Percentiles rank a stretch among this genome's conserved stretches.
Conservation (phyloP, 2,797 vertebrate genomes). For the Brachymystax lenok region DNA sequence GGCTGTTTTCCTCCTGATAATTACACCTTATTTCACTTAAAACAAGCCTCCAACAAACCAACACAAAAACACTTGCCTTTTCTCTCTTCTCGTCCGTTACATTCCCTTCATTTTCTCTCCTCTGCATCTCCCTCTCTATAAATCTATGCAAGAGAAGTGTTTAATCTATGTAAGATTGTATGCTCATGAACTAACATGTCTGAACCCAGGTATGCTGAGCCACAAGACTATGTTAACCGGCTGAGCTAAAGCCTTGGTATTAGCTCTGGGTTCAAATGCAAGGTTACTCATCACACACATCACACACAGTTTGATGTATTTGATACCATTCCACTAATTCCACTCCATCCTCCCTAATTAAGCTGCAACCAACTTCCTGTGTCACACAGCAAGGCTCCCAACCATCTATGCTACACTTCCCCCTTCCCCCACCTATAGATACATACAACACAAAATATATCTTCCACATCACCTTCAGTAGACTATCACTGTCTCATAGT, state of each 20-base stretch:
- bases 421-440: background rate
- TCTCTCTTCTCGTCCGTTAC: background rate
- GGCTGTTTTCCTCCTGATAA: constrained; percentile 72
- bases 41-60: constrained; percentile 6
- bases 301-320: too few relatives aligned
- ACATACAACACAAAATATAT: background rate
- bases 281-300: background rate
- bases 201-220: background rate
- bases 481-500: background rate
- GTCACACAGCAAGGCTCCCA: background rate
- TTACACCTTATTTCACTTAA: constrained; percentile 74
- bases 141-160: background rate
- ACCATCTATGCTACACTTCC: background rate
- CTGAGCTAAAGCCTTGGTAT: background rate
- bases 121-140: background rate
- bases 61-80: constrained; percentile 6
- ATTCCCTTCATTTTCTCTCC: background rate
- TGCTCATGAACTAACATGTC: background rate
- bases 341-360: too few relatives aligned
- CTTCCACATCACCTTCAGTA: background rate
- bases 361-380: too few relatives aligned
- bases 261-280: background rate
- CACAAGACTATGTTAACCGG: background rate
- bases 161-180: background rate
- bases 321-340: too few relatives aligned